A percentile compares a stretch with the other conserved stretches of the same genome.
Evolutionary conservation across 1,140 invertebrate species (phyloP).

Genomic region (Brachionus paranguensis): DNA sequence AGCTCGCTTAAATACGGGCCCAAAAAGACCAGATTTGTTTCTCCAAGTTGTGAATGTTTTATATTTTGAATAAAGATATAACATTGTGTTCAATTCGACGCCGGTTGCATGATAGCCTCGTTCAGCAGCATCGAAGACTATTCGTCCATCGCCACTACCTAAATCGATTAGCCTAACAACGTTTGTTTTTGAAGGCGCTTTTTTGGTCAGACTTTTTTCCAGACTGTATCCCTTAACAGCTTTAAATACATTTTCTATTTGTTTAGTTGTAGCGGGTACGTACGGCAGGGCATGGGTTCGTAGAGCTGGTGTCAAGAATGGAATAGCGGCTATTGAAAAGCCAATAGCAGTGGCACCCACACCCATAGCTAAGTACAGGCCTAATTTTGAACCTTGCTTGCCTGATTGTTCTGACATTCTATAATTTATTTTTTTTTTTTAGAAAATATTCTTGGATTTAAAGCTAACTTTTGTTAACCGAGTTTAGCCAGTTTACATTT

Average conservation of each 20-base stretch:
- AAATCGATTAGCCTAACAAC: constrained; percentile 22
- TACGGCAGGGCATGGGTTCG: constrained; percentile 28
- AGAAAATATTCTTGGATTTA: not conserved
- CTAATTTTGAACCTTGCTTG: not conserved
- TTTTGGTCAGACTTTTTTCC: not conserved
- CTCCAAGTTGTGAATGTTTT: not conserved
- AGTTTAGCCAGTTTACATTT: constrained; percentile 6
- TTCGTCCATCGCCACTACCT: constrained; percentile 40
- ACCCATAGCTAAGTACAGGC: constrained; percentile 9
- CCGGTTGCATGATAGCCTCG: constrained; percentile 21
- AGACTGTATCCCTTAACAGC: not conserved
- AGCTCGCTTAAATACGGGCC: constrained; percentile 31
- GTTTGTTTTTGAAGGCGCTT: not conserved
- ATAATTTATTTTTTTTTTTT: not conserved
- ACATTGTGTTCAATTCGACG: constrained; percentile 24
- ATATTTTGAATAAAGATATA: constrained; percentile 2
- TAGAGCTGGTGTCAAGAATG: constrained; percentile 40
- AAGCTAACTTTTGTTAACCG: constrained; percentile 10
- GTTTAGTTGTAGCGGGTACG: constrained; percentile 32
- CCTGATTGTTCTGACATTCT: not conserved
- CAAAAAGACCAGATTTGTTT: not conserved
- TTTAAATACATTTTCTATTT: constrained; percentile 29
- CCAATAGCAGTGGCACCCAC: constrained; percentile 15
- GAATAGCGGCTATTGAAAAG: constrained; percentile 29
- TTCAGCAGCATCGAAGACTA: constrained; percentile 34